Evolutionary conservation across 2,888 invertebrate genomes (phyloP).

Genomic region (Iphiclides podalirius): DNA sequence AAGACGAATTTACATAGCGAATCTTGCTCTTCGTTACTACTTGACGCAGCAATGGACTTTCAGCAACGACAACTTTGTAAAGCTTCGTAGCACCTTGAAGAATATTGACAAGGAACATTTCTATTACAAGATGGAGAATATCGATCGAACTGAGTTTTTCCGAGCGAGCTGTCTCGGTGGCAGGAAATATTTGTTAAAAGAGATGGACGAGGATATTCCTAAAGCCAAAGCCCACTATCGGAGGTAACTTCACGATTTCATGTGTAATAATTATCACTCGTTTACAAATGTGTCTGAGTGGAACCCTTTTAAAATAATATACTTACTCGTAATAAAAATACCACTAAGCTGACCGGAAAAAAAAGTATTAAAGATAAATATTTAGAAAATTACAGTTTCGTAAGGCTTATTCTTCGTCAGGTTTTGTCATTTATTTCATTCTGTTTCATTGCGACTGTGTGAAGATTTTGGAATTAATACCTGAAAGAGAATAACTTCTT

Average conservation of each 20-base stretch:
- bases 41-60: constrained; percentile 89
- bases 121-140: constrained; percentile 76
- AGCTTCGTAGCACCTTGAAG: constrained; percentile 71
- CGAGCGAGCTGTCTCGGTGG: constrained; percentile 80
- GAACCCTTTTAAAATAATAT: too few species aligned
- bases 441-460: too few species aligned
- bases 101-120: constrained; percentile 76
- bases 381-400: too few species aligned
- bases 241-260: constrained; percentile 57
- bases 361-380: too few species aligned
- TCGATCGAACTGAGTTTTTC: constrained; percentile 77
- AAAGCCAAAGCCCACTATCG: constrained; percentile 69
- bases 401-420: too few species aligned
- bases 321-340: too few species aligned
- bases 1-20: constrained; percentile 88
- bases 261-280: too few species aligned
- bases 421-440: too few species aligned
- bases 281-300: too few species aligned
- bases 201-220: constrained; percentile 79
- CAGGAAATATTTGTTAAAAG: constrained; percentile 83
- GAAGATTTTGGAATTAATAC: too few species aligned
- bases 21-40: constrained; percentile 86
- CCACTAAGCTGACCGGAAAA: too few species aligned
- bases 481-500: too few species aligned
- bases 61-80: constrained; percentile 80